Conservation (phyloP, 92 coral and sea anemone genomes). For the Umimayanthus chanpuru region DNA sequence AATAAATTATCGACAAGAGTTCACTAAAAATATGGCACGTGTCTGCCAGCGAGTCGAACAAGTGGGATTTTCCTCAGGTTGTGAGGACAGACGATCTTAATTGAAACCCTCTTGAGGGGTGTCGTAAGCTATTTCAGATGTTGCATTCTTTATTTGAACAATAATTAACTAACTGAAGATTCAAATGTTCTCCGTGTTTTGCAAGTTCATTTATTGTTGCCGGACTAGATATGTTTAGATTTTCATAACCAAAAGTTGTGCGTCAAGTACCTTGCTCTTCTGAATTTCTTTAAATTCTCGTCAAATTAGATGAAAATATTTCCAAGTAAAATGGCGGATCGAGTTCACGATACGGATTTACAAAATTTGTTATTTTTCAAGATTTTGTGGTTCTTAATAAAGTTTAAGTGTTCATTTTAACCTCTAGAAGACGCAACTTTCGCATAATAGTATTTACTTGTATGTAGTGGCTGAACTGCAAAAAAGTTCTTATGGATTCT, state of each 20-base stretch:
- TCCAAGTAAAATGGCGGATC: not conserved
- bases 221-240: not conserved
- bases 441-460: not conserved
- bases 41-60: constrained; percentile 10
- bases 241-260: not conserved
- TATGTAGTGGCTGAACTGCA: not conserved
- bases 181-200: not conserved
- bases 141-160: not conserved
- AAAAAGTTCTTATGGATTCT: not conserved
- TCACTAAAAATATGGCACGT: not conserved
- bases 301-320: not conserved
- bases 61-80: not conserved
- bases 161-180: not conserved
- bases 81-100: not conserved
- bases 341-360: too few relatives aligned
- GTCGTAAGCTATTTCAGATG: constrained; percentile 5
- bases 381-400: not conserved
- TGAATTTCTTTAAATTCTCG: not conserved
- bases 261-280: not conserved
- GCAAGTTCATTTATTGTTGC: not conserved
- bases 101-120: not conserved
- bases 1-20: not conserved
- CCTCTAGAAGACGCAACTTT: not conserved
- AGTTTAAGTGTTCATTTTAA: not conserved
- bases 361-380: too few relatives aligned